These are phyloP conservation scores for Tylochromis polylepis DNA, from an alignment of 2,113 vertebrate species.

Conservation along the genomic window DNA sequence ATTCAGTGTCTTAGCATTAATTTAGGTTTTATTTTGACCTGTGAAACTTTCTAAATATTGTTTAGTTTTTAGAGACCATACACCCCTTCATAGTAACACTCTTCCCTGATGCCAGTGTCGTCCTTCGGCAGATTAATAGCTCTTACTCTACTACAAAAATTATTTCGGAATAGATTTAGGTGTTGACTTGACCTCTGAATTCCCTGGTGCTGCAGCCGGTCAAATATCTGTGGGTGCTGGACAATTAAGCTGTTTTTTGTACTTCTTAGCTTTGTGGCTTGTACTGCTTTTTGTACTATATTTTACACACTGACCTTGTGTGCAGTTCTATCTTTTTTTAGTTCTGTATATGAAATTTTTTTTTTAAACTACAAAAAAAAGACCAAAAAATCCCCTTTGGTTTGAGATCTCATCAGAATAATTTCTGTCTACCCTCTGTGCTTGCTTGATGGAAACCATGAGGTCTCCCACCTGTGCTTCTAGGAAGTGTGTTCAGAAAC, in stretches of 20 bases:
- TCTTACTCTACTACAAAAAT: background rate
- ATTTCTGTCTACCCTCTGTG: background rate
- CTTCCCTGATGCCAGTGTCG: background rate
- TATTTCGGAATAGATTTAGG: background rate
- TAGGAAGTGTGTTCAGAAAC: constrained; percentile 59
- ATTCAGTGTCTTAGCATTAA: background rate
- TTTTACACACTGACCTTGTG: background rate
- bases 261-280: background rate
- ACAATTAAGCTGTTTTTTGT: background rate
- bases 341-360: background rate
- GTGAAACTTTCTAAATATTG: background rate
- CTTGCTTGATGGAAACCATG: background rate
- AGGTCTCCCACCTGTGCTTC: background rate
- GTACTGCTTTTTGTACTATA: background rate
- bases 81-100: background rate
- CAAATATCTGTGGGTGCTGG: background rate
- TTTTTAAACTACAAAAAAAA: background rate
- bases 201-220: background rate
- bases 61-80: background rate
- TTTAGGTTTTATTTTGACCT: background rate
- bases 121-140: background rate
- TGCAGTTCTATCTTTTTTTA: background rate
- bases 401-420: background rate
- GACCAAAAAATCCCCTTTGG: background rate
- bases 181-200: background rate